These are phyloP conservation scores for Pachycephus smyrnensis DNA, from an alignment of 2,888 invertebrate genomes.

Conservation along the genomic window DNA sequence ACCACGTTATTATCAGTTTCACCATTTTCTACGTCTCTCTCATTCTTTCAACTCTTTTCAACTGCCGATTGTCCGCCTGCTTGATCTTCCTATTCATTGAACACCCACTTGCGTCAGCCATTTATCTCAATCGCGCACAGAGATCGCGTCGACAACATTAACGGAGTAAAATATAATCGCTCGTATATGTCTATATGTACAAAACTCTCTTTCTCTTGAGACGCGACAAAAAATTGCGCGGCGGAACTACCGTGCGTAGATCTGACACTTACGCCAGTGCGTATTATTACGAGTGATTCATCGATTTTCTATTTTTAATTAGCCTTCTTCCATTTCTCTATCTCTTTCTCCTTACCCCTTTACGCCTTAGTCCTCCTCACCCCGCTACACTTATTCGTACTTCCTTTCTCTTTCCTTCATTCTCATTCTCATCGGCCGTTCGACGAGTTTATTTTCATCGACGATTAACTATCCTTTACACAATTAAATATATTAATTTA, in stretches of 20 bases:
- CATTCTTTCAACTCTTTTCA: neutral
- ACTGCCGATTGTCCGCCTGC: slow-evolving; percentile 16
- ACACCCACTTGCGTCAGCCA: too few relatives aligned
- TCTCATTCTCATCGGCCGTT: slow-evolving; percentile 11
- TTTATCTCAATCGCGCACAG: slow-evolving; percentile 8
- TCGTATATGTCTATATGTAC: slow-evolving; percentile 12
- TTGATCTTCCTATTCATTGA: neutral
- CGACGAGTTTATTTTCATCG: slow-evolving; percentile 19
- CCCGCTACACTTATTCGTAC: neutral
- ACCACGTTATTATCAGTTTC: neutral
- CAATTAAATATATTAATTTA: slow-evolving; percentile 36
- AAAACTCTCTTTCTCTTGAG: slow-evolving; percentile 7
- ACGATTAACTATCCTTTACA: slow-evolving; percentile 38
- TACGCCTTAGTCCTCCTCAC: neutral
- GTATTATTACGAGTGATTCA: neutral
- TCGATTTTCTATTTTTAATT: neutral
- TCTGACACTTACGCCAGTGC: slow-evolving; percentile 21
- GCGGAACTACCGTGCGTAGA: neutral
- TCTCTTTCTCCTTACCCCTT: neutral
- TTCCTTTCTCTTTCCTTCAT: neutral
- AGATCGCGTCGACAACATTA: slow-evolving; percentile 18
- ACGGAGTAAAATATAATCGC: slow-evolving; percentile 26
- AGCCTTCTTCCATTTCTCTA: neutral
- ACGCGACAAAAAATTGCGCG: neutral
- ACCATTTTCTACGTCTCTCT: neutral